Evolutionary conservation across 1,140 invertebrate species (phyloP), one percentile per base, ranked within the genome.

Genomic region (Aradophagus sp.): DNA sequence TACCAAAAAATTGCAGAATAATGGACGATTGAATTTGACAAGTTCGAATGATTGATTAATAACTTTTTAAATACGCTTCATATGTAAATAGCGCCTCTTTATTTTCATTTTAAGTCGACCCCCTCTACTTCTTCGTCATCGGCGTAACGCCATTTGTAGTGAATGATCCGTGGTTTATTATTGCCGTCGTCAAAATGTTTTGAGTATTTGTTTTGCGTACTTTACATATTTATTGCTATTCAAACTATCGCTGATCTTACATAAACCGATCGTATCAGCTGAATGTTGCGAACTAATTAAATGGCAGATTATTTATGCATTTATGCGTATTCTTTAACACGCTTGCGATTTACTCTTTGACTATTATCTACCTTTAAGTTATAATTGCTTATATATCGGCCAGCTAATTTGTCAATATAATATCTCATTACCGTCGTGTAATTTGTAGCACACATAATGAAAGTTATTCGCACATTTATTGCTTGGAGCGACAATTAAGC

Each of bases 281-380:
- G 35, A 59, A 36, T 63, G 59, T 61, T 61, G 38, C 45, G 59
- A 55, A 61, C 53, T 61, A 48, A 72, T 72, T 66, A 61, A 72
- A 47, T 35, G n/a, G 11, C 5, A 26, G 36, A 62, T 72, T 72
- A 65, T 61, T 63, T 65, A 72, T 66, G 59, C 31, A 66, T 72
- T 72, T 66, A 65, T 72, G 61, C 68, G 48, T 66, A 66, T 66
- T 66, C 68, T 61, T 66, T 55, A 44, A 66, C 66, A 58, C 29
- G 48, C 38, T 59, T 31, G 14, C 39, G 55, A 72, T 71, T 71
- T 63, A 55, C 52, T 58, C 59, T 59, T 65, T 48, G 41, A 59
- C 38, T 58, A 66, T 72, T 66, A 66, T 61, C 35, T 16, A 27
- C n/a, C 27, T 34, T 27, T 11, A 36, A 42, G 52, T 63, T 63